Conservation (phyloP, 2,113 vertebrate genomes). For the Ursus arctos region DNA sequence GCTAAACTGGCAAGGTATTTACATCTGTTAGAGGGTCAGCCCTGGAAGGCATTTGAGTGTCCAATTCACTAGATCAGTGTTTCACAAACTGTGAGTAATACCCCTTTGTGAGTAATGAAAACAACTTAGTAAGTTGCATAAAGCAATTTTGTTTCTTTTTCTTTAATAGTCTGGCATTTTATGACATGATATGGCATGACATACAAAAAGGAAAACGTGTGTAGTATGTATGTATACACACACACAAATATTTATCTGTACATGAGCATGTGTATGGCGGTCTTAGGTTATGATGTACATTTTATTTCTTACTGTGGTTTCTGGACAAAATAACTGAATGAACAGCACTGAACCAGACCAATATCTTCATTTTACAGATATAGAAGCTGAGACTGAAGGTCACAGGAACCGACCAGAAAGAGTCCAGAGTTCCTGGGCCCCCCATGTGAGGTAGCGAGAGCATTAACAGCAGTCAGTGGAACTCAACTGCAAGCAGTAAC, state of each 20-base stretch:
- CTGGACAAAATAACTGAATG: neutral
- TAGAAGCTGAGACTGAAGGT: neutral
- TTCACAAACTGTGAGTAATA: slow-evolving; percentile 33
- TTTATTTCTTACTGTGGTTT: neutral
- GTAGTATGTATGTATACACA: neutral
- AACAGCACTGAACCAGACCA: neutral
- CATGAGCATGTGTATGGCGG: neutral
- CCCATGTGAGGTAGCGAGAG: neutral
- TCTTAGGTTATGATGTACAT: neutral
- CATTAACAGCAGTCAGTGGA: neutral
- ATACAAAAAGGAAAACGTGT: neutral
- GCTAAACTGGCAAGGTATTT: neutral
- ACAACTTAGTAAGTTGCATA: neutral
- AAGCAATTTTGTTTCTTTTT: neutral
- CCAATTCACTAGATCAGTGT: neutral
- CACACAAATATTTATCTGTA: neutral
- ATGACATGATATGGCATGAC: neutral
- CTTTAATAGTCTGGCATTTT: neutral
- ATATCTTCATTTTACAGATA: neutral
- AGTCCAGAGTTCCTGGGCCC: neutral
- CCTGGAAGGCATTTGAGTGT: neutral
- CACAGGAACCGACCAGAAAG: neutral
- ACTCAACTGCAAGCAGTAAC: neutral
- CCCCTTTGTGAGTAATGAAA: neutral
- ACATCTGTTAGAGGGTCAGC: neutral